Evolutionary conservation across 2,888 invertebrate genomes (phyloP).

Genomic region (Lasioglossum calceatum): DNA sequence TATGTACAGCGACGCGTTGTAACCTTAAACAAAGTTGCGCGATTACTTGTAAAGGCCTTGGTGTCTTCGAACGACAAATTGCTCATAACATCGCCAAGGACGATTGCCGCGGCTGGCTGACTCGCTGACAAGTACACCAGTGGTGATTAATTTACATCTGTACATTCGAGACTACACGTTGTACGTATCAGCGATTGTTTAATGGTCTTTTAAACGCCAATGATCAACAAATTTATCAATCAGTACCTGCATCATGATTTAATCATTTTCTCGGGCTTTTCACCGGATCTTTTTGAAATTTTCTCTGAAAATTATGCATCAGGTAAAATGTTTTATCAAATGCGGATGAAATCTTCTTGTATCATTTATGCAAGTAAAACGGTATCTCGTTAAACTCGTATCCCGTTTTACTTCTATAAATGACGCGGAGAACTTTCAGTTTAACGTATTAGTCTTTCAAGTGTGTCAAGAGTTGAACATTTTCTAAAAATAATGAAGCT

Average conservation of each 20-base stretch:
- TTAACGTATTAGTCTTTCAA: neutral
- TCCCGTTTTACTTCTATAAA: neutral
- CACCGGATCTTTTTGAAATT: neutral
- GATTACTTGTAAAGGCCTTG: neutral
- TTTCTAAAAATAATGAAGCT: neutral
- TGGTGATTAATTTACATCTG: neutral
- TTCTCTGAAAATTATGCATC: neutral
- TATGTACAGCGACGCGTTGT: neutral
- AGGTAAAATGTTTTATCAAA: neutral
- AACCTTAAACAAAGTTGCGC: neutral
- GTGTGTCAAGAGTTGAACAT: neutral
- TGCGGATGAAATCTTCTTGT: neutral
- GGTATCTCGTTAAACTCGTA: neutral
- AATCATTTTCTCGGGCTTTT: neutral
- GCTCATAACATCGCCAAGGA: neutral
- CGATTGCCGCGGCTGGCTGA: neutral
- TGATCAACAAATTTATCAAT: neutral
- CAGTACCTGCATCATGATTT: neutral
- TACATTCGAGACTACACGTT: neutral
- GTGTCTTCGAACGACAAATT: slow-evolving; percentile 9
- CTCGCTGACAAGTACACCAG: neutral
- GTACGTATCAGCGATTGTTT: neutral
- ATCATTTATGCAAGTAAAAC: neutral
- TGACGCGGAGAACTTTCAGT: neutral
- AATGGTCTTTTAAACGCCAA: neutral